Conservation (phyloP, 2,797 vertebrate species). For the Acanthurus tractus region DNA sequence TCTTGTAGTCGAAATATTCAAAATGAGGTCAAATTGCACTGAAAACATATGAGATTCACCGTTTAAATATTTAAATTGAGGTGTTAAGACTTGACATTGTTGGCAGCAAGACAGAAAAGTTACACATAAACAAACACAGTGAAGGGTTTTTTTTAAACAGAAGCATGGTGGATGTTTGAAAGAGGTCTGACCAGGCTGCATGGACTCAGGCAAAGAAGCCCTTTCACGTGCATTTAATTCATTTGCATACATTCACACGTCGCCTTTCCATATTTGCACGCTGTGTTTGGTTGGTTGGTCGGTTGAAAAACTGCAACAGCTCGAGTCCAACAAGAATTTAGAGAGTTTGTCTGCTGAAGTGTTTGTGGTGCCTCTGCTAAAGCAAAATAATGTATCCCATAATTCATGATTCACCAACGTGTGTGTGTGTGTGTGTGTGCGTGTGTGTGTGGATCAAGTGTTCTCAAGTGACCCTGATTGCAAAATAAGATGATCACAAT, state of each 20-base stretch:
- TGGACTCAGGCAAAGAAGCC: constrained; percentile 34
- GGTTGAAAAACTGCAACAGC: constrained; percentile 24
- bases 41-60: neutral
- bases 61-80: neutral
- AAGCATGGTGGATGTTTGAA: no score
- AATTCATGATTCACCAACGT: neutral
- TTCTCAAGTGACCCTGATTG: constrained; percentile 47
- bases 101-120: constrained; percentile 12
- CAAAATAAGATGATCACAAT: constrained; percentile 5
- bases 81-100: neutral
- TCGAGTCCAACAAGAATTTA: neutral
- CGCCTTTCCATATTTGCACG: constrained; percentile 53
- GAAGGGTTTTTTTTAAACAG: neutral
- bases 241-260: constrained; percentile 66
- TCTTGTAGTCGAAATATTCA: neutral
- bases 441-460: constrained; percentile 10
- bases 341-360: constrained; percentile 23
- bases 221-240: constrained; percentile 36
- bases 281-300: constrained; percentile 4
- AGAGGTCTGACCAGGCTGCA: constrained; percentile 12
- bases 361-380: constrained; percentile 21
- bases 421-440: neutral
- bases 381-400: neutral
- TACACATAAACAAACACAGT: neutral
- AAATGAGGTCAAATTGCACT: neutral